Evolutionary conservation across 2,113 vertebrate species (phyloP).

Genomic region (Panthera leo): DNA sequence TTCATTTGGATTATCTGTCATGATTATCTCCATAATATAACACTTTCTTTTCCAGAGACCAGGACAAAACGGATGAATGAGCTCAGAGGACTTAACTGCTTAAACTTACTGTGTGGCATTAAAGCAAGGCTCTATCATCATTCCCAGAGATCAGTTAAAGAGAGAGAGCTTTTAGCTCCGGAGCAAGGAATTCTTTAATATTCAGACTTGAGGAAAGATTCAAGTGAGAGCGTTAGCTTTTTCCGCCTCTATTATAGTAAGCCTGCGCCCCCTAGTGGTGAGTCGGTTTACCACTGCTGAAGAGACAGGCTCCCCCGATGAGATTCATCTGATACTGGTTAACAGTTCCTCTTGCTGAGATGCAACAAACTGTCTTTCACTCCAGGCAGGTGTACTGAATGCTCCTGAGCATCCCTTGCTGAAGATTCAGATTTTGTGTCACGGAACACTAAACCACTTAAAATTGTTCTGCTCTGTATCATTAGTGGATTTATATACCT

Average conservation of each 20-base stretch:
- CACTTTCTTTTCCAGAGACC: not conserved
- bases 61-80: not conserved
- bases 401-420: not conserved
- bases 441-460: not conserved
- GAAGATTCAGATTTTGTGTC: not conserved
- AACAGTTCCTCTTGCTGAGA: not conserved
- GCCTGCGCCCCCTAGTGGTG: slow-evolving; percentile 55
- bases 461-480: not conserved
- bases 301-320: not conserved
- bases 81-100: not conserved
- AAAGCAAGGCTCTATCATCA: not conserved
- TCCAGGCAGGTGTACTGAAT: not conserved
- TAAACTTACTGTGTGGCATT: not conserved
- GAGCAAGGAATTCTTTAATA: not conserved
- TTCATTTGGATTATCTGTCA: not conserved
- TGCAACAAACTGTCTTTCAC: not conserved
- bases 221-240: not conserved
- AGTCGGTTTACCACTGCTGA: not conserved
- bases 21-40: not conserved
- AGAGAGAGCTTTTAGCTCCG: not conserved
- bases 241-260: not conserved
- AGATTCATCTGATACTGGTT: not conserved
- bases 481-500: not conserved
- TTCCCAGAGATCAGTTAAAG: not conserved
- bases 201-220: not conserved